These are phyloP conservation scores for Oedothorax gibbosus DNA, from an alignment of 1,140 invertebrate genomes.

Conservation along the genomic window DNA sequence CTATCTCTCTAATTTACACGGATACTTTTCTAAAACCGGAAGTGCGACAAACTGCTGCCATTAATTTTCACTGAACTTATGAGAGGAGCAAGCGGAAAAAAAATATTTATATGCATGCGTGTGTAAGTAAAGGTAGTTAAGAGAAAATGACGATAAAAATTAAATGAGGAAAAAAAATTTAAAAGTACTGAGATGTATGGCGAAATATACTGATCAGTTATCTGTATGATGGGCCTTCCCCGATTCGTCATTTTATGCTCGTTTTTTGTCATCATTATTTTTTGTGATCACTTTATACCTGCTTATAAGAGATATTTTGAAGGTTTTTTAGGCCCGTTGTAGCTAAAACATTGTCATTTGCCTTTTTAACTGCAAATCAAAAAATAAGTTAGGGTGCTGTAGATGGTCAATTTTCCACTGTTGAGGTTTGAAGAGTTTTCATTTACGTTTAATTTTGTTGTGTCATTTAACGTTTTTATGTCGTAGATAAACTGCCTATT, in stretches of 20 bases:
- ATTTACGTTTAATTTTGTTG: too few relatives aligned
- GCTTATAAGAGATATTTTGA: not conserved
- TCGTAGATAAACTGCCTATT: too few relatives aligned
- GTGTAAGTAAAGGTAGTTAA: constrained; percentile 42
- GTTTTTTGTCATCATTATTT: not conserved
- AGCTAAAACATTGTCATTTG: too few relatives aligned
- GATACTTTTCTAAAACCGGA: constrained; percentile 60
- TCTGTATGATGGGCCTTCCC: constrained; percentile 29
- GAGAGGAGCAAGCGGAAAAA: constrained; percentile 28
- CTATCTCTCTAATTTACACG: constrained; percentile 61
- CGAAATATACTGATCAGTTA: constrained; percentile 47
- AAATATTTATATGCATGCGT: constrained; percentile 32
- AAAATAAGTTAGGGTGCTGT: too few relatives aligned
- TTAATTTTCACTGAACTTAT: constrained; percentile 60
- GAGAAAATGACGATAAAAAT: constrained; percentile 59
- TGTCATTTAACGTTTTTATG: too few relatives aligned
- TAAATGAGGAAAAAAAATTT: constrained; percentile 53
- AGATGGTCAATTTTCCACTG: too few relatives aligned
- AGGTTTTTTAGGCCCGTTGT: too few relatives aligned
- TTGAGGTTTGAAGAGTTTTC: too few relatives aligned
- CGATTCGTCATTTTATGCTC: constrained; percentile 37
- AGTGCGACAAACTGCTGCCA: constrained; percentile 60
- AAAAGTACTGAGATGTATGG: constrained; percentile 31
- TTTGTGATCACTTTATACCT: constrained; percentile 8
- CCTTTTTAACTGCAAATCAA: too few relatives aligned